Percentiles rank a stretch among this genome's conserved stretches.
These are phyloP conservation scores for Xyrauchen texanus DNA, from an alignment of 2,113 vertebrate species.

Conservation along the genomic window DNA sequence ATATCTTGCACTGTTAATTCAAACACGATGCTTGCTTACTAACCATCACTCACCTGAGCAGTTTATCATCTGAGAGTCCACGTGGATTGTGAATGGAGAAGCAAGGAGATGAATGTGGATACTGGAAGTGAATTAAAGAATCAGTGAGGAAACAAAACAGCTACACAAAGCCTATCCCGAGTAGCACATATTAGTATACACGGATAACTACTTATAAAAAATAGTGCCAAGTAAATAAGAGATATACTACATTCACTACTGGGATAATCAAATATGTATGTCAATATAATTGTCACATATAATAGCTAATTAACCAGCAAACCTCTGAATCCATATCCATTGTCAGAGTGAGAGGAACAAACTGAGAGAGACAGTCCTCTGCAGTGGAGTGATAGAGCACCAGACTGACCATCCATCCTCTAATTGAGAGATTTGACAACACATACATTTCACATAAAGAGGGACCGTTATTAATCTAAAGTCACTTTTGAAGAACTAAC, in stretches of 20 bases:
- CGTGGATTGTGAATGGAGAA: constrained; percentile 86
- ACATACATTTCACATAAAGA: neutral
- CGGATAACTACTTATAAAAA: neutral
- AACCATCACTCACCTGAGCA: constrained; percentile 79
- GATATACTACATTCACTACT: neutral
- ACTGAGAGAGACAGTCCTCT: constrained; percentile 88
- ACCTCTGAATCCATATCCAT: constrained; percentile 86
- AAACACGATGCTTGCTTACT: neutral
- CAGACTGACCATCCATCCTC: constrained; percentile 84
- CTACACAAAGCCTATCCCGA: neutral
- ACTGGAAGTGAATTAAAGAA: constrained; percentile 51
- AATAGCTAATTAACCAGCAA: neutral
- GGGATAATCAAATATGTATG: neutral
- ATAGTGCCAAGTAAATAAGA: neutral
- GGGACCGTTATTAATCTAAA: no score
- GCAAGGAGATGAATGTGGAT: constrained; percentile 65
- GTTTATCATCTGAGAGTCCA: constrained; percentile 93
- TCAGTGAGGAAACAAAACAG: neutral
- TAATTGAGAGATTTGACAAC: constrained; percentile 49
- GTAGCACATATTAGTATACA: no score
- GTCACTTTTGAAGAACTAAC: no score
- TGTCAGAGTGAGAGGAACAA: constrained; percentile 86
- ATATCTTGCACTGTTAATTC: no score
- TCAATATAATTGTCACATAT: neutral
- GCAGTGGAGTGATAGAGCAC: constrained; percentile 89